Conservation (phyloP, 2,888 invertebrate species). For the Apodemia zela region DNA sequence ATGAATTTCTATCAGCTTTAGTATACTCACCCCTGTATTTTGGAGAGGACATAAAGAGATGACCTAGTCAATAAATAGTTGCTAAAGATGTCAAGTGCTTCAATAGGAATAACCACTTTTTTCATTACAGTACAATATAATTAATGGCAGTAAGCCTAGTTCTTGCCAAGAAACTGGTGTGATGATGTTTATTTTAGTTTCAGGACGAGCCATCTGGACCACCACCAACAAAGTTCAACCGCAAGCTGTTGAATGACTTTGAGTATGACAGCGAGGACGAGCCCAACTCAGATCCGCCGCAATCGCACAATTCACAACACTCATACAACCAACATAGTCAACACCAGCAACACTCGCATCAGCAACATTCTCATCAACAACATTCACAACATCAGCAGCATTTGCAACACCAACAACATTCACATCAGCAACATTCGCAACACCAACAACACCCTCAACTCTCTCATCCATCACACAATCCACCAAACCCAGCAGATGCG, state of each 20-base stretch:
- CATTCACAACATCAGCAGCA: slow-evolving; percentile 16
- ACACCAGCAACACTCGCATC: slow-evolving; percentile 30
- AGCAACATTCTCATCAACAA: slow-evolving; percentile 16
- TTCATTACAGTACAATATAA: too few species aligned
- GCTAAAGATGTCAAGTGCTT: too few species aligned
- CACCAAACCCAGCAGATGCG: slow-evolving; percentile 53
- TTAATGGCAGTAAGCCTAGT: too few species aligned
- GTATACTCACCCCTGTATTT: too few species aligned
- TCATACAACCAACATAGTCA: slow-evolving; percentile 32
- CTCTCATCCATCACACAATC: slow-evolving; percentile 27
- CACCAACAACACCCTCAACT: slow-evolving; percentile 20
- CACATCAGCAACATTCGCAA: slow-evolving; percentile 17
- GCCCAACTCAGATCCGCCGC: slow-evolving; percentile 46
- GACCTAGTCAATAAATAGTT: too few species aligned
- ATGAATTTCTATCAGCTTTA: too few species aligned
- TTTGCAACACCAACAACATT: slow-evolving; percentile 18
- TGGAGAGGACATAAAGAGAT: too few species aligned
- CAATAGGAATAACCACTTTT: too few species aligned
- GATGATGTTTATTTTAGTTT: slow-evolving; percentile 42
- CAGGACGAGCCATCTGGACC: slow-evolving; percentile 60
- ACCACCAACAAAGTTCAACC: slow-evolving; percentile 85
- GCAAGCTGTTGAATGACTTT: slow-evolving; percentile 89
- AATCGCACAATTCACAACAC: slow-evolving; percentile 35
- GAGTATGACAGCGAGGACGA: slow-evolving; percentile 96
- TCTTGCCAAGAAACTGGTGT: too few species aligned